Evolutionary conservation across 2,113 vertebrate species (phyloP).

Genomic region (Alouatta palliata): DNA sequence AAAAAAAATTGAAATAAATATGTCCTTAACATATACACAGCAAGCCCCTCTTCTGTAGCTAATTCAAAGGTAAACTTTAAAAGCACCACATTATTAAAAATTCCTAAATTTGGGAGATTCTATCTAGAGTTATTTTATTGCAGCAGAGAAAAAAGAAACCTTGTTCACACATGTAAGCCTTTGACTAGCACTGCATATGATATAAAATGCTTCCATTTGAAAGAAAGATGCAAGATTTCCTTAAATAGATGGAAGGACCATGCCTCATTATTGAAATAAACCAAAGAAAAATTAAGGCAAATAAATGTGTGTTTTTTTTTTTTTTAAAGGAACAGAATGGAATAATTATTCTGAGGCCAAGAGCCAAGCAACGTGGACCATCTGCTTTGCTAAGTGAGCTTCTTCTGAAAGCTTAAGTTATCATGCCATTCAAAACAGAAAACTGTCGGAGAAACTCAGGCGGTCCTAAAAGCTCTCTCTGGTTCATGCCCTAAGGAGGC

Average conservation of each 20-base stretch:
- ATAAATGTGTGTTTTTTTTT: not conserved
- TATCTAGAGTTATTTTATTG: not conserved
- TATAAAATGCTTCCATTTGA: not conserved
- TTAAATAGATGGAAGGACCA: not conserved
- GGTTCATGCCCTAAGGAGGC: fast-evolving
- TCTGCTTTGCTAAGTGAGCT: not conserved
- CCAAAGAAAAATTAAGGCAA: constrained; percentile 19
- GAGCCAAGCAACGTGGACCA: not conserved
- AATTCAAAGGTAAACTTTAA: not conserved
- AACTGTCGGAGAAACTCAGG: not conserved
- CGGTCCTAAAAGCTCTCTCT: fast-evolving
- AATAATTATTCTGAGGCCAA: constrained; percentile 60
- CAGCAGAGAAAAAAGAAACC: not conserved
- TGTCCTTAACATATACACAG: not conserved
- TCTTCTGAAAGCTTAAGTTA: not conserved
- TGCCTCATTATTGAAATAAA: constrained; percentile 51
- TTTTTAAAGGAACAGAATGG: constrained; percentile 3
- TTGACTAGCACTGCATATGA: not conserved
- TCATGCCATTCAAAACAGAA: not conserved
- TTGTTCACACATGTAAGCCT: not conserved
- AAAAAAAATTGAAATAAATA: not conserved
- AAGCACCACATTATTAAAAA: not conserved
- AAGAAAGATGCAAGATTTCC: not conserved
- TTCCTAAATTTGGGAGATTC: not conserved
- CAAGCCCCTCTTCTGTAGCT: not conserved